Conservation (phyloP, 2,113 vertebrate genomes). For the Labeo catla region DNA sequence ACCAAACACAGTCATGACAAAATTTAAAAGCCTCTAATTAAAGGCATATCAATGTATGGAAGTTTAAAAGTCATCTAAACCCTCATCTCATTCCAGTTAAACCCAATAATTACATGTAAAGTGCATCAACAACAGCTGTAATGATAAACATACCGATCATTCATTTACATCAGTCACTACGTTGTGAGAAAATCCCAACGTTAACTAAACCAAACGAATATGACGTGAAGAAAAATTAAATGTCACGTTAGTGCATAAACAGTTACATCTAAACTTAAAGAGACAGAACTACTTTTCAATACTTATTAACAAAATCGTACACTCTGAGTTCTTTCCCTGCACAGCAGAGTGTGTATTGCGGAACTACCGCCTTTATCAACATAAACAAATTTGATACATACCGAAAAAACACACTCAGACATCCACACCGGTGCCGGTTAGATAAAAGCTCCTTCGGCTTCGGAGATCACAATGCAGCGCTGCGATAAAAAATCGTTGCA, state of each 20-base stretch:
- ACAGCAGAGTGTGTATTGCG: not conserved
- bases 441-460: not conserved
- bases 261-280: not conserved
- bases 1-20: not conserved
- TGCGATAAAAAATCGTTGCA: not conserved
- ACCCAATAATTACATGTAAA: not conserved
- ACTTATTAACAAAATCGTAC: not conserved
- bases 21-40: not conserved
- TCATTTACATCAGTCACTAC: constrained; percentile 3
- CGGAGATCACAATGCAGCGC: not conserved
- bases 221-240: not conserved
- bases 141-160: not conserved
- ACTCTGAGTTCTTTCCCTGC: not conserved
- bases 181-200: not conserved
- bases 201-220: not conserved
- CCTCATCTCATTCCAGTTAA: not conserved
- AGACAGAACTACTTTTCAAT: not conserved
- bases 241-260: not conserved
- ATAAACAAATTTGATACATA: not conserved
- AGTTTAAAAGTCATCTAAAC: not conserved
- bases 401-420: not conserved
- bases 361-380: not conserved
- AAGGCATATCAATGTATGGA: not conserved
- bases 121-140: not conserved
- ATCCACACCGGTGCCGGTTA: not conserved